These are phyloP conservation scores for Megaleporinus macrocephalus DNA, from an alignment of 2,113 vertebrate species.

Conservation along the genomic window DNA sequence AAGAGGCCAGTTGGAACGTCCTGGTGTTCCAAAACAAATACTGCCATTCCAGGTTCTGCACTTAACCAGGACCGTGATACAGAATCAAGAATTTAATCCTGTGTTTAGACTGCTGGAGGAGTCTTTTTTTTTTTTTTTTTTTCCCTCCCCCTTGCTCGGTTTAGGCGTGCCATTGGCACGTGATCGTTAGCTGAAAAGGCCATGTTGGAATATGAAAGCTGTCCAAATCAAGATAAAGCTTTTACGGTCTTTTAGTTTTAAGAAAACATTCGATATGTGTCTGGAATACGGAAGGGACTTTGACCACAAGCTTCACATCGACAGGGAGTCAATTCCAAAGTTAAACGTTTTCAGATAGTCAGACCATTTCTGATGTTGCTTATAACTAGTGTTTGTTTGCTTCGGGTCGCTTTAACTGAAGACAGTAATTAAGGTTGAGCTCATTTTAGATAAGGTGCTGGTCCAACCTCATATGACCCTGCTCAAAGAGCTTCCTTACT, in stretches of 20 bases:
- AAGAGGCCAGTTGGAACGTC: slow-evolving; percentile 14
- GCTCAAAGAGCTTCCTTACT: too few species aligned
- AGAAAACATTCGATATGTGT: neutral
- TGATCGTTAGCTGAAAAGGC: neutral
- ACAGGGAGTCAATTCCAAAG: too few species aligned
- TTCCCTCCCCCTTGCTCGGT: neutral
- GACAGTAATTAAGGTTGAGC: too few species aligned
- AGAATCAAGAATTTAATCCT: slow-evolving; percentile 10
- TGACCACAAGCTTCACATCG: too few species aligned
- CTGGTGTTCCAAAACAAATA: slow-evolving; percentile 67
- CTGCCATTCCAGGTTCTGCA: slow-evolving; percentile 42
- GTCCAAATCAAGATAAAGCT: neutral
- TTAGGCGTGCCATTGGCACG: neutral
- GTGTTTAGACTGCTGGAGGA: slow-evolving; percentile 10
- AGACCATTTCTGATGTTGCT: too few species aligned
- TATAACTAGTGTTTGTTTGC: neutral
- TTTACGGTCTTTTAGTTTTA: neutral
- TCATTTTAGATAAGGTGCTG: too few species aligned
- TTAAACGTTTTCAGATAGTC: too few species aligned
- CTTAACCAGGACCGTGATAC: slow-evolving; percentile 49
- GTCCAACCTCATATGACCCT: too few species aligned
- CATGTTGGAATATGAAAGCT: neutral
- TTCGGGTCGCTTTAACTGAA: too few species aligned
- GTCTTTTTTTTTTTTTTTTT: too few species aligned
- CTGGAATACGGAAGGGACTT: neutral